Evolutionary conservation across 30 jellyfish, hydroid and myxozoan genomes (phyloP).

Genomic region (Cassiopea andromeda): DNA sequence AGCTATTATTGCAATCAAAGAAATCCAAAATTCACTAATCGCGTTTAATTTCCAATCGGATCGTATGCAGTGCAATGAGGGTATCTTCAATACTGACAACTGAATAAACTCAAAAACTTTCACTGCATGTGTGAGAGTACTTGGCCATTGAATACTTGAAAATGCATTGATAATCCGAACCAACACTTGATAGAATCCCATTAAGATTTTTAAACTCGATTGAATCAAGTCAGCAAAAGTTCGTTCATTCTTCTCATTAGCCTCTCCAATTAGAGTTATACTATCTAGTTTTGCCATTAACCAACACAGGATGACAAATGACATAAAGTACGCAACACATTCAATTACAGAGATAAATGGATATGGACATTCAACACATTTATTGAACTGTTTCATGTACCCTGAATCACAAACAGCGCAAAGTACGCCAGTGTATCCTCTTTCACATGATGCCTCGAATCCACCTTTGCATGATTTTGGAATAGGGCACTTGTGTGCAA

Average conservation of each 20-base stretch:
- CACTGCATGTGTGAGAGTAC: not conserved
- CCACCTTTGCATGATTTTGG: constrained; percentile 54
- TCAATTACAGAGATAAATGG: not conserved
- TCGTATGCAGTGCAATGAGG: constrained; percentile 37
- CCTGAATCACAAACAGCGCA: too few relatives aligned
- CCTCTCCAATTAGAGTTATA: not conserved
- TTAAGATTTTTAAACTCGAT: too few relatives aligned
- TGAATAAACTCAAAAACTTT: constrained; percentile 7
- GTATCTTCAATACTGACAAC: constrained; percentile 20
- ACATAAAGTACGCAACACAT: not conserved
- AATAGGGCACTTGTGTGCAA: constrained; percentile 41
- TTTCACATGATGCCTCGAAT: constrained; percentile 17
- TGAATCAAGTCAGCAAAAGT: constrained; percentile 45
- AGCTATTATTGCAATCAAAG: constrained; percentile 21
- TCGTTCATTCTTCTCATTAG: not conserved
- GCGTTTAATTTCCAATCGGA: too few relatives aligned
- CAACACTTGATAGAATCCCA: too few relatives aligned
- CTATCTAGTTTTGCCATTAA: constrained; percentile 27
- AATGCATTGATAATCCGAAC: too few relatives aligned
- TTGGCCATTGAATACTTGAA: constrained; percentile 51
- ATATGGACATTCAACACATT: constrained; percentile 37
- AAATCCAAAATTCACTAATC: too few relatives aligned
- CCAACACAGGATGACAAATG: constrained; percentile 29
- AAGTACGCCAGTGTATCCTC: not conserved
- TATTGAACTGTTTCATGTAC: not conserved